These are phyloP conservation scores for Haliclystus octoradiatus DNA, from an alignment of 30 jellyfish, hydroid and myxozoan species.

Conservation along the genomic window DNA sequence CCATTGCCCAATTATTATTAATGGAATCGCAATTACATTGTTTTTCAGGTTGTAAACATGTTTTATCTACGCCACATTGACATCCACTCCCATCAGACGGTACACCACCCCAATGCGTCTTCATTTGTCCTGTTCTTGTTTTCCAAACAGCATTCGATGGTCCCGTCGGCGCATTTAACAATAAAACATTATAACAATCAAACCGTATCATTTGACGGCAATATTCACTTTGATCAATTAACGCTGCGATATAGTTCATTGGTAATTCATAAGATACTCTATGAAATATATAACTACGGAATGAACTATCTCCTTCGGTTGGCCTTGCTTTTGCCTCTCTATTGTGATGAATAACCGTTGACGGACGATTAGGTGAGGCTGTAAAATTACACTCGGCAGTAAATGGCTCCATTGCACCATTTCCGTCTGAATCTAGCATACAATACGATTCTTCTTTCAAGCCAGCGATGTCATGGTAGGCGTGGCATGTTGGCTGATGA, in stretches of 20 bases:
- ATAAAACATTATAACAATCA: slow-evolving; percentile 56
- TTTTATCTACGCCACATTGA: slow-evolving; percentile 60
- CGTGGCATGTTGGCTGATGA: slow-evolving; percentile 52
- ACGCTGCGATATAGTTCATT: slow-evolving; percentile 49
- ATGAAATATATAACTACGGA: slow-evolving; percentile 41
- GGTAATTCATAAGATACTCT: slow-evolving; percentile 35
- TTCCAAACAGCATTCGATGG: slow-evolving; percentile 77
- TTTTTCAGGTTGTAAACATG: slow-evolving; percentile 45
- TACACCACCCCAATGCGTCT: slow-evolving; percentile 91
- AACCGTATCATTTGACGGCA: slow-evolving; percentile 62
- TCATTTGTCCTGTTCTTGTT: slow-evolving; percentile 37
- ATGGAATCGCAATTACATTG: slow-evolving; percentile 83
- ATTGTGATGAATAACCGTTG: slow-evolving; percentile 57
- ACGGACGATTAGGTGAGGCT: slow-evolving; percentile 1
- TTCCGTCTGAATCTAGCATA: slow-evolving; percentile 57
- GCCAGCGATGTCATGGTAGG: slow-evolving; percentile 27
- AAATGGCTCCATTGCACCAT: slow-evolving; percentile 48
- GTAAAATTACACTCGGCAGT: slow-evolving; percentile 45
- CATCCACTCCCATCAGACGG: slow-evolving; percentile 70
- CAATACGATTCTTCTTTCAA: slow-evolving; percentile 27
- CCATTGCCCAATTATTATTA: slow-evolving; percentile 59
- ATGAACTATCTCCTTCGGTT: slow-evolving; percentile 44
- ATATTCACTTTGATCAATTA: slow-evolving; percentile 41
- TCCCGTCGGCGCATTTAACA: slow-evolving; percentile 62
- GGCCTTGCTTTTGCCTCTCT: slow-evolving; percentile 19